phyloP scores from a whole-genome alignment of 2,888 invertebrate genomes.

The Sipha maydis region DNA sequence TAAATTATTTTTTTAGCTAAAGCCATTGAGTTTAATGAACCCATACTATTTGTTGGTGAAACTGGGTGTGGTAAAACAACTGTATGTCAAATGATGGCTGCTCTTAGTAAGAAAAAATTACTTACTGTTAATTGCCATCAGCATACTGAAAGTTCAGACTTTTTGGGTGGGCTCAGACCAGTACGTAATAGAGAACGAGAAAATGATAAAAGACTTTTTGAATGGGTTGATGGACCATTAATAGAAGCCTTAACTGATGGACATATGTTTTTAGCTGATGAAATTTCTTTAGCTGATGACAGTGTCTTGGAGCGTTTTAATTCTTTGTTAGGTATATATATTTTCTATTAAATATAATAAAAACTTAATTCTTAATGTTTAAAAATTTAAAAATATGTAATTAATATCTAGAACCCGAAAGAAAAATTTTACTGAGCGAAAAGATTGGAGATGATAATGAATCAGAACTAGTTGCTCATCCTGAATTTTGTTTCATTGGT shows the following conservation, averaged over 20 bases:
- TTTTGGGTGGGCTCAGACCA: slow-evolving; percentile 94
- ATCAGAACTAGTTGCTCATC: slow-evolving; percentile 71
- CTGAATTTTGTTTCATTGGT: slow-evolving; percentile 89
- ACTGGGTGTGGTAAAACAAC: slow-evolving; percentile 99
- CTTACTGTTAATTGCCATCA: slow-evolving; percentile 96
- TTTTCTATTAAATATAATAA: background rate
- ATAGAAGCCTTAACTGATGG: slow-evolving; percentile 91
- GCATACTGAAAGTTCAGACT: slow-evolving; percentile 98
- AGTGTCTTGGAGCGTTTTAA: slow-evolving; percentile 97
- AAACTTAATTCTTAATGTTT: too few species aligned
- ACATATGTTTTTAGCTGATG: slow-evolving; percentile 92
- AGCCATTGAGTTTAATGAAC: slow-evolving; percentile 90
- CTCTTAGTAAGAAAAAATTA: slow-evolving; percentile 75
- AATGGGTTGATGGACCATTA: slow-evolving; percentile 97
- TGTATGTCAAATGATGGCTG: slow-evolving; percentile 87
- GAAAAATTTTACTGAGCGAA: slow-evolving; percentile 90
- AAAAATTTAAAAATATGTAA: background rate
- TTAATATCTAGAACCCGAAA: slow-evolving; percentile 79
- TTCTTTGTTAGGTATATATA: slow-evolving; percentile 78
- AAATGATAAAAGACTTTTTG: slow-evolving; percentile 74
- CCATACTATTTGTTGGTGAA: slow-evolving; percentile 94
- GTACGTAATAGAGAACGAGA: slow-evolving; percentile 74
- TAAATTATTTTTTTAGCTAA: slow-evolving; percentile 70
- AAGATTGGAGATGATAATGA: slow-evolving; percentile 73
- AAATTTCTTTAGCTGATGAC: slow-evolving; percentile 98